Conservation (phyloP, 2,113 vertebrate species). For the Phyllostomus discolor region DNA sequence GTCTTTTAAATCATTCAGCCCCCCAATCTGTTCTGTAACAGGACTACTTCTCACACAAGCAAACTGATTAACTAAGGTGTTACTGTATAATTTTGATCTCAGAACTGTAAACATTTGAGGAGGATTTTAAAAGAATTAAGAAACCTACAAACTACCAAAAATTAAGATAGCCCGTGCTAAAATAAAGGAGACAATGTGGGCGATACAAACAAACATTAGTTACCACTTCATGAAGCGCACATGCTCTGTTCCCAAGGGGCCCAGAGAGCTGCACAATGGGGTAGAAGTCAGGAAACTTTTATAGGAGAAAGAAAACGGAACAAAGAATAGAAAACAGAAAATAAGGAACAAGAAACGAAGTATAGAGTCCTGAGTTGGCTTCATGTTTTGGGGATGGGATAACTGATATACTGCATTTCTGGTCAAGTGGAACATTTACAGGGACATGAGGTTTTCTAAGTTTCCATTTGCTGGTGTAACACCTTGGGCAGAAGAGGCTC, state of each 20-base stretch:
- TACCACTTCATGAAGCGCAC: not conserved
- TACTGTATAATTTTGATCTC: not conserved
- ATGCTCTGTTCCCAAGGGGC: not conserved
- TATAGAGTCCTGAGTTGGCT: not conserved
- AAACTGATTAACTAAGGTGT: not conserved
- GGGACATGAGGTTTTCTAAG: not conserved
- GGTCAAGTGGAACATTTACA: not conserved
- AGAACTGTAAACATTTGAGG: not conserved
- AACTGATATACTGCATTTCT: not conserved
- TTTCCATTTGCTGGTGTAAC: not conserved
- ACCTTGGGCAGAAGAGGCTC: not conserved
- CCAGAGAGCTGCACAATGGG: not conserved
- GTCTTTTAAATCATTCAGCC: too few species aligned
- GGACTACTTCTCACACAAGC: not conserved
- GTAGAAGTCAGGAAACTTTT: not conserved
- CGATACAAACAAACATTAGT: not conserved
- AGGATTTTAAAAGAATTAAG: not conserved
- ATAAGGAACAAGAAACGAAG: not conserved
- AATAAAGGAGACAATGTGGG: not conserved
- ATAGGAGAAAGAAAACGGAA: not conserved
- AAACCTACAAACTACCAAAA: not conserved
- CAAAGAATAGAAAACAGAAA: not conserved
- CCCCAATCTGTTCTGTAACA: too few species aligned
- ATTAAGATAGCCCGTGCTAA: not conserved
- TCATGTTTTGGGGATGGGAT: not conserved